Percentiles rank a stretch among this genome's conserved stretches.
phyloP scores from a whole-genome alignment of 1,140 invertebrate genomes.

The Colletes gigas region DNA sequence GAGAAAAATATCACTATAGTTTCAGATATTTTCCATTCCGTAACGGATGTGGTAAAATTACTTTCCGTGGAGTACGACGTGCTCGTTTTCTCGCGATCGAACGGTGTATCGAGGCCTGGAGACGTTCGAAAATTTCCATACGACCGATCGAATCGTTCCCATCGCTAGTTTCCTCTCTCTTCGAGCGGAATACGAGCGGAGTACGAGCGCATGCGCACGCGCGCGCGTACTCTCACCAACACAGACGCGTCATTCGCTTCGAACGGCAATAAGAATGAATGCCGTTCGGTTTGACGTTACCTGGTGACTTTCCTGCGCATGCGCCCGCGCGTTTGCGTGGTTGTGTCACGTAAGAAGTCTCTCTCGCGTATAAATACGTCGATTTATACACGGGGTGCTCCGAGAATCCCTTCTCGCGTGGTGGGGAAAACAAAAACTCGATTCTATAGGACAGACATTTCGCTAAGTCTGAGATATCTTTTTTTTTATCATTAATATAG shows the following conservation, averaged over 20 bases:
- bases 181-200: slow-evolving; percentile 1
- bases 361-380: slow-evolving; percentile 8
- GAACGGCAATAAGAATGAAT: slow-evolving; percentile 40
- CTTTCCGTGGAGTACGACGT: no score
- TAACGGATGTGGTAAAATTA: no score
- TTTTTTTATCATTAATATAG: no score
- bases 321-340: neutral
- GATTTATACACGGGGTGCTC: slow-evolving; percentile 17
- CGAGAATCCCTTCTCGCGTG: neutral
- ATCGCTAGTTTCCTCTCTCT: slow-evolving; percentile 17
- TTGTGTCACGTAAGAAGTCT: slow-evolving; percentile 11
- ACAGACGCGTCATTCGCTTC: slow-evolving; percentile 31
- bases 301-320: neutral
- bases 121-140: slow-evolving; percentile 16
- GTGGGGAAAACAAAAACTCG: no score
- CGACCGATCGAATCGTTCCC: slow-evolving; percentile 27
- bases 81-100: no score
- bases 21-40: no score
- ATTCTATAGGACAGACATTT: no score
- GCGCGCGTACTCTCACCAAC: neutral
- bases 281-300: slow-evolving; percentile 35
- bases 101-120: no score
- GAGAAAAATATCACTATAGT: no score
- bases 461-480: no score
- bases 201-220: slow-evolving; percentile 16